A percentile compares a stretch with the other conserved stretches of the same genome.
These are phyloP conservation scores for Cantharis rustica DNA, from an alignment of 2,888 invertebrate species.

Conservation along the genomic window DNA sequence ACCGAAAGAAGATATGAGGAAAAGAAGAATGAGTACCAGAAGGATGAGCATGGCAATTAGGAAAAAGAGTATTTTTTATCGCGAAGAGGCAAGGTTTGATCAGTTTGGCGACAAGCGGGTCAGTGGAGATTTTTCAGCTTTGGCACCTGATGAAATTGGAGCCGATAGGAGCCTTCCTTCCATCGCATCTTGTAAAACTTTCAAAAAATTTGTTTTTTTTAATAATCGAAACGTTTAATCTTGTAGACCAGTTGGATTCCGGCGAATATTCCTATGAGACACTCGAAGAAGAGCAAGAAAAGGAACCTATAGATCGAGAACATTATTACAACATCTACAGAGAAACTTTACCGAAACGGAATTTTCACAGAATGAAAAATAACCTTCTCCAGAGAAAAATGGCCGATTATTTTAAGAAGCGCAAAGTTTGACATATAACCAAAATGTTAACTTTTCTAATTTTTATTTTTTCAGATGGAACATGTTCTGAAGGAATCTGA, in stretches of 20 bases:
- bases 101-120: neutral
- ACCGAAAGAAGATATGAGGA: constrained; percentile 4
- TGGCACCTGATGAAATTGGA: neutral
- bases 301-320: constrained; percentile 25
- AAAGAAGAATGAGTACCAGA: constrained; percentile 4
- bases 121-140: constrained; percentile 10
- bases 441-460: neutral
- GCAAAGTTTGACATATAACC: constrained; percentile 33
- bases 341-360: constrained; percentile 22
- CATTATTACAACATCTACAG: constrained; percentile 25
- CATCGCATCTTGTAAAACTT: neutral
- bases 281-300: neutral
- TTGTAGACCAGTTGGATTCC: neutral
- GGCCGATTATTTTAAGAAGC: constrained; percentile 46
- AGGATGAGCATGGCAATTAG: constrained; percentile 1
- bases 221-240: neutral
- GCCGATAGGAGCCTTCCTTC: neutral
- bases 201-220: neutral
- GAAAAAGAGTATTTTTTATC: constrained; percentile 24
- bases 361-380: constrained; percentile 37
- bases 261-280: neutral
- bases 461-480: constrained; percentile 44
- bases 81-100: neutral
- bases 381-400: constrained; percentile 47
- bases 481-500: constrained; percentile 44